Base-by-base conservation (phyloP, 2,888 invertebrate species). In the Parasteatoda lunata region DNA sequence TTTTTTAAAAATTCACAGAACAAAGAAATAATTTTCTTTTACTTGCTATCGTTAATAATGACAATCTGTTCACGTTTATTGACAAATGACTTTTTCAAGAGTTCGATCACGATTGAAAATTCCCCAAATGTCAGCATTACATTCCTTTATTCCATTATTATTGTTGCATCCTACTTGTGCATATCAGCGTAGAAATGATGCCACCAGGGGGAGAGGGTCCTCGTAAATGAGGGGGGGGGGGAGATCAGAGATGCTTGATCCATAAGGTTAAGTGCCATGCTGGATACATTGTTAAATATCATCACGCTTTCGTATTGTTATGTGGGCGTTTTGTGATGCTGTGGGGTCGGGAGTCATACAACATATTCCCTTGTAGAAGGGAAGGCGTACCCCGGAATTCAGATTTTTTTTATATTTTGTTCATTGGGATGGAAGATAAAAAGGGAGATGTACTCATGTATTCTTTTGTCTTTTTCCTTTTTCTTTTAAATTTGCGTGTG, bases 271-370 rank as follows among this genome's bases (percentile, higher is more conserved):
- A 81, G 77, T 69, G 77, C 77, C 64, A 66, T 68, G 65, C 72
- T 15, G 70, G 84, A 69, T 76, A 80, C 85, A 85, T 85, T 85
- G 85, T 85, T 80, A 76, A 85, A 85, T 52, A 80, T 85, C 80
- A 66, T 85, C 85, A 85, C 85, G 85, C 77, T 30, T 76, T 52
- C n/a, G 79, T 54, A 79, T 85, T 85, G 85, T 85, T 85, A 80
- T 69, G 85, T 85, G 75, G 85, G 85, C 79, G 83, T 72, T 77
- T 30, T 69, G 59, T 79, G 84, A 84, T 75, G 79, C 84, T 9
- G 48, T 47, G 47, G 71, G 76, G 76, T 82, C 76, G 76, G 4
- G 30, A 65, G 59, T 59, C 68, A 49, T 30, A 64, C 76, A 71
- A n/a, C 59, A 71, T 70, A 68, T 69, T 68, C 68, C 69, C 77